Evolutionary conservation across 2,113 vertebrate species (phyloP).

Genomic region (Callipepla squamata): DNA sequence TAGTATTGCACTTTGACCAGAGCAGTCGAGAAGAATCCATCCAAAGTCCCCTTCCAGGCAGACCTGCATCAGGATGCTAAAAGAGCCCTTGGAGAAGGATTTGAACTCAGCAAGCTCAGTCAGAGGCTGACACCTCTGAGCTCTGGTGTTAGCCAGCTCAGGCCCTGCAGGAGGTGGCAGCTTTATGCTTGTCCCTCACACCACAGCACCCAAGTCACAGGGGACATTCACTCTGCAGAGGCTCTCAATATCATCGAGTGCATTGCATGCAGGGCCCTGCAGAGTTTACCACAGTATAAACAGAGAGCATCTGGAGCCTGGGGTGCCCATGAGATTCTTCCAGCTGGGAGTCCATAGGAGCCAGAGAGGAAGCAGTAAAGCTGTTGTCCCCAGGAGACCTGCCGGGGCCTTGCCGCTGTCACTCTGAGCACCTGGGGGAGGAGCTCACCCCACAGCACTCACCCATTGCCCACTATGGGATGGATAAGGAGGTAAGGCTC

Average conservation of each 20-base stretch:
- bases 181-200: accelerated
- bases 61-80: accelerated
- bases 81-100: background rate
- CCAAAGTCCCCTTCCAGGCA: background rate
- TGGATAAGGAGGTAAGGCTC: accelerated
- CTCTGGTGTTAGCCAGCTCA: background rate
- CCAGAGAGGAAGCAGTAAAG: background rate
- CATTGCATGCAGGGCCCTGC: accelerated
- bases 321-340: background rate
- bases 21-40: background rate
- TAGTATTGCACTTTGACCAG: too few species aligned
- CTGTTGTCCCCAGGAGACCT: background rate
- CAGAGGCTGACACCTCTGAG: background rate
- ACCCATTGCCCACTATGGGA: accelerated
- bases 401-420: background rate
- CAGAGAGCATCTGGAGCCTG: background rate
- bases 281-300: background rate
- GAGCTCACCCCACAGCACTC: background rate
- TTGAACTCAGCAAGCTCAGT: background rate
- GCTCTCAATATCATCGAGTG: accelerated
- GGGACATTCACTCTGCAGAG: background rate
- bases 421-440: background rate
- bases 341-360: background rate
- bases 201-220: accelerated
- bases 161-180: background rate